Evolutionary conservation across 2,888 invertebrate genomes (phyloP).

Genomic region (Hydrotaea cyrtoneurina): DNA sequence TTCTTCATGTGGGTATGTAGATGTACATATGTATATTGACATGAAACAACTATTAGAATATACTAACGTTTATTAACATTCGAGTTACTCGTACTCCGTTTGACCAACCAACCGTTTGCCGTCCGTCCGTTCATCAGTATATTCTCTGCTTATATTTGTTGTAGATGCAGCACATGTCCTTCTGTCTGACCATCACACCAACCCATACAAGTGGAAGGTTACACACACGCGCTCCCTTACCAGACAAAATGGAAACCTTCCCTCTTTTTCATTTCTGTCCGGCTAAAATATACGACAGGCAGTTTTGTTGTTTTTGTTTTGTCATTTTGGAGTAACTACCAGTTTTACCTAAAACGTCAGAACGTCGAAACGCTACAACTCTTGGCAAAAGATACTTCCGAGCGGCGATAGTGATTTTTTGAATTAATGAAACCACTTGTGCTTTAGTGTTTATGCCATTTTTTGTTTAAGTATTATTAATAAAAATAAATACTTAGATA

Average conservation of each 20-base stretch:
- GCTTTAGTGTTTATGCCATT: neutral
- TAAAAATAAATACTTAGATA: neutral
- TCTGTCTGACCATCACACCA: slow-evolving; percentile 14
- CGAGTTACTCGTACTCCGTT: neutral
- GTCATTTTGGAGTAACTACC: slow-evolving; percentile 5
- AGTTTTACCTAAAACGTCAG: slow-evolving; percentile 50
- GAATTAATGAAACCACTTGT: neutral
- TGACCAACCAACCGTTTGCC: neutral
- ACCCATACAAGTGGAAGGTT: slow-evolving; percentile 6
- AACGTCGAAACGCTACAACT: slow-evolving; percentile 18
- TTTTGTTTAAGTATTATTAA: slow-evolving; percentile 16
- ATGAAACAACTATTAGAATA: neutral
- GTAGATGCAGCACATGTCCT: slow-evolving; percentile 18
- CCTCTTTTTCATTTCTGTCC: neutral
- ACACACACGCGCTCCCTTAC: slow-evolving; percentile 13
- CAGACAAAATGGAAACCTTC: neutral
- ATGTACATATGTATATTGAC: neutral
- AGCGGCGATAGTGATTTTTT: slow-evolving; percentile 24
- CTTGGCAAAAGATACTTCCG: slow-evolving; percentile 31
- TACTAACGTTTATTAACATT: slow-evolving; percentile 35
- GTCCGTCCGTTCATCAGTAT: neutral
- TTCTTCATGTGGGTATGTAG: neutral
- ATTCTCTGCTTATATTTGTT: neutral
- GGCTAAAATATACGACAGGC: neutral
- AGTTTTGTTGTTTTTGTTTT: slow-evolving; percentile 2